Conservation (phyloP, 2,797 vertebrate species). For the Zenarchopterus dispar region DNA sequence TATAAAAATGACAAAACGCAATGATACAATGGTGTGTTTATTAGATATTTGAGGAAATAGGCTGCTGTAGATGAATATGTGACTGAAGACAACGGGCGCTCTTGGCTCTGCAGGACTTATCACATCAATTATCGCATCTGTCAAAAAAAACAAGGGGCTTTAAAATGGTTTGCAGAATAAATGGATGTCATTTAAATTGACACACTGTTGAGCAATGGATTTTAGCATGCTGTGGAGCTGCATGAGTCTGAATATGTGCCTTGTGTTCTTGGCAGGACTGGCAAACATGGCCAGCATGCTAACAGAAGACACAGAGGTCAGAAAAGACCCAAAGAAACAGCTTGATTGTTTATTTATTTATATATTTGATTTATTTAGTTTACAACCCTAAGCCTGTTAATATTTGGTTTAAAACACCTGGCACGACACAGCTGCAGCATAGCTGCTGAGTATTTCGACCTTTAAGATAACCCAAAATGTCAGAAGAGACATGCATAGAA, state of each 20-base stretch:
- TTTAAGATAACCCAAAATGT: not conserved
- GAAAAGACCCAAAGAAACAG: constrained; percentile 9
- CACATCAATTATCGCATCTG: not conserved
- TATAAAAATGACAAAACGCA: constrained; percentile 28
- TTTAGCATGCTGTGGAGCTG: constrained; percentile 27
- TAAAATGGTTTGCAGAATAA: constrained; percentile 10
- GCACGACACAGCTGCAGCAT: not conserved
- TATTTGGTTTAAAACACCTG: not conserved
- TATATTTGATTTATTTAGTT: too few species aligned
- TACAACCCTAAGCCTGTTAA: not conserved
- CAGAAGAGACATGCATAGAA: not conserved
- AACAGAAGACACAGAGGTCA: constrained; percentile 59
- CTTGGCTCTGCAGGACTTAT: not conserved
- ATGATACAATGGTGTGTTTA: constrained; percentile 13
- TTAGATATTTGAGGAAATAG: constrained; percentile 11
- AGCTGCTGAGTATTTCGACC: not conserved
- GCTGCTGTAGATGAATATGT: constrained; percentile 18
- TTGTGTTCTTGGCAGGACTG: constrained; percentile 62
- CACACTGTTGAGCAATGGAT: constrained; percentile 29
- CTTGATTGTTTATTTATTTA: too few species aligned
- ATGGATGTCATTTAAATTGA: constrained; percentile 19
- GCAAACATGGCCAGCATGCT: constrained; percentile 74
- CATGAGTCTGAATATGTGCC: constrained; percentile 69
- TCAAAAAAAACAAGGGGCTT: constrained; percentile 19
- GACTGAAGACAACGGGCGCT: constrained; percentile 16